Percentiles rank a stretch among this genome's conserved stretches.
phyloP scores from a whole-genome alignment of 2,797 vertebrate genomes.

The Podargus strigoides region DNA sequence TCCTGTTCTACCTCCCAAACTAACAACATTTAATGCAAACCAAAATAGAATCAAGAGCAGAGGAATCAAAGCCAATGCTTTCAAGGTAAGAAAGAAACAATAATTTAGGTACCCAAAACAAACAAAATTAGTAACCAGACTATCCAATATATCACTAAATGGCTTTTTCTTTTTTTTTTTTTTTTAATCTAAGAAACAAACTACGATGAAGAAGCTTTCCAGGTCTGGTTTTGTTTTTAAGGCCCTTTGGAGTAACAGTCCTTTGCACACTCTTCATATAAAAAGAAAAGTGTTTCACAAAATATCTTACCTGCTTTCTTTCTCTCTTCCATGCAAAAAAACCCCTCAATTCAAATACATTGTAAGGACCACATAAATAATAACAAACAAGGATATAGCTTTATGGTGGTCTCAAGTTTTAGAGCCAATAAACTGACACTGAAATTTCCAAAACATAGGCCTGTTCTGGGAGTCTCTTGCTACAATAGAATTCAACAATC shows the following conservation, averaged over 20 bases:
- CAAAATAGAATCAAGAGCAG: slow-evolving; percentile 90
- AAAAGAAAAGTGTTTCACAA: background rate
- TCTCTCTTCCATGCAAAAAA: background rate
- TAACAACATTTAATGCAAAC: slow-evolving; percentile 88
- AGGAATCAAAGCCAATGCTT: slow-evolving; percentile 91
- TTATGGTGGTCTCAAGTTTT: background rate
- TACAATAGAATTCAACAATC: background rate
- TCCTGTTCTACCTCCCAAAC: slow-evolving; percentile 88
- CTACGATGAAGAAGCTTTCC: background rate
- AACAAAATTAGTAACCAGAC: background rate
- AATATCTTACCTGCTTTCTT: background rate
- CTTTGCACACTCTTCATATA: background rate
- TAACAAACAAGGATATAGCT: background rate
- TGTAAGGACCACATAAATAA: background rate
- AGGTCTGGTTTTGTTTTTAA: background rate
- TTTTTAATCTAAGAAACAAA: background rate
- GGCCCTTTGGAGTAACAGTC: background rate
- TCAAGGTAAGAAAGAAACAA: slow-evolving; percentile 82
- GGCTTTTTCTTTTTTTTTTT: background rate
- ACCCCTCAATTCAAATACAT: background rate
- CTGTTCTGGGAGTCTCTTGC: background rate
- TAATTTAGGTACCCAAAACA: background rate
- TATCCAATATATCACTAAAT: background rate
- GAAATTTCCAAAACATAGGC: background rate
- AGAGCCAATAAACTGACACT: background rate